A percentile compares a stretch with the other conserved stretches of the same genome.
phyloP scores from a whole-genome alignment of 2,113 vertebrate species.

The Strix aluco region DNA sequence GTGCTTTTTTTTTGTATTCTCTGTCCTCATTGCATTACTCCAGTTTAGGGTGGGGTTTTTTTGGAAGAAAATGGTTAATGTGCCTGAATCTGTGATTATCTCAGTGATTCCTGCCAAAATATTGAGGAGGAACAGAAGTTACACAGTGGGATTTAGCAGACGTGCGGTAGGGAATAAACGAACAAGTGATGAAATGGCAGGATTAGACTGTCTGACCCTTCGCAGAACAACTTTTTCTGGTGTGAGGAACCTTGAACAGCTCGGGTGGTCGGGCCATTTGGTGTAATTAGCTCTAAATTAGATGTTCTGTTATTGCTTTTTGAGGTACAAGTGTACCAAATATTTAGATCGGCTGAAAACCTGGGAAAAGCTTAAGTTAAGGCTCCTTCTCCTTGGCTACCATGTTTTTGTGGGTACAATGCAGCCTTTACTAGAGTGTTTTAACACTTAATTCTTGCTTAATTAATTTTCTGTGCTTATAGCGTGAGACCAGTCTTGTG shows the following conservation, averaged over 20 bases:
- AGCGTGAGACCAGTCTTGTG: fast-evolving
- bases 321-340: fast-evolving
- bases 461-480: fast-evolving
- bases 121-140: not conserved
- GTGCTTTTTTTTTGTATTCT: not conserved
- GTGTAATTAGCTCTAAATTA: fast-evolving
- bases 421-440: fast-evolving
- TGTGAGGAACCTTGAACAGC: not conserved
- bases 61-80: not conserved
- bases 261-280: fast-evolving
- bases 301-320: fast-evolving
- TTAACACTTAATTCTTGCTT: fast-evolving
- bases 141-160: fast-evolving
- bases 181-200: not conserved
- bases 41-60: not conserved
- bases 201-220: not conserved
- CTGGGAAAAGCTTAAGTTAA: not conserved
- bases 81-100: fast-evolving
- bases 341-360: not conserved
- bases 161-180: fast-evolving
- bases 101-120: not conserved
- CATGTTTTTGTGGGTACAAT: not conserved
- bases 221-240: not conserved
- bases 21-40: not conserved
- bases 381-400: not conserved